Conservation (phyloP, 2,797 vertebrate species). For the Anas bernieri region DNA sequence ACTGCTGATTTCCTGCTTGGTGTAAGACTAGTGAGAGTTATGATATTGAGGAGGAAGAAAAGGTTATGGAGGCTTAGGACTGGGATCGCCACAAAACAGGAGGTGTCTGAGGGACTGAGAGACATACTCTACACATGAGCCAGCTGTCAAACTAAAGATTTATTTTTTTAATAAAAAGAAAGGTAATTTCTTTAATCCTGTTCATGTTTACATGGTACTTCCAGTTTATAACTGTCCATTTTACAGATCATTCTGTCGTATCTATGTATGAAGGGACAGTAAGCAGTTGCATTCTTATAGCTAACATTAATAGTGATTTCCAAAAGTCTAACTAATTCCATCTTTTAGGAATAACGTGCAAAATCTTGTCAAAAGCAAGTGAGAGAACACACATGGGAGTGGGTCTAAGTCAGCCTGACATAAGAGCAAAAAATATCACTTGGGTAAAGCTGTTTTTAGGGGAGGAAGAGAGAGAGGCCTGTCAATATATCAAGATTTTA, state of each 20-base stretch:
- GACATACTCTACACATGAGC: background rate
- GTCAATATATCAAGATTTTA: rapidly evolving
- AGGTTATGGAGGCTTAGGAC: background rate
- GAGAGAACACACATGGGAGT: background rate
- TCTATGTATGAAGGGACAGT: background rate
- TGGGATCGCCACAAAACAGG: background rate
- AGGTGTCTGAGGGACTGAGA: background rate
- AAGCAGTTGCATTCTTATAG: background rate
- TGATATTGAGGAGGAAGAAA: background rate
- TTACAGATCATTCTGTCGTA: background rate
- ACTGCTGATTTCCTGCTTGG: background rate
- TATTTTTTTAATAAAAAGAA: background rate
- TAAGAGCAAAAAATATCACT: background rate
- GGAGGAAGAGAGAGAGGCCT: background rate
- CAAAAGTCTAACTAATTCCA: background rate
- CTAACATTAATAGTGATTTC: background rate
- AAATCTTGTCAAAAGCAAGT: background rate
- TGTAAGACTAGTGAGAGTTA: background rate
- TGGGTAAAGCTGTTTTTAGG: background rate
- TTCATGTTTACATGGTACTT: background rate
- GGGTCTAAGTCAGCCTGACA: background rate
- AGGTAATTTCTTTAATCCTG: background rate
- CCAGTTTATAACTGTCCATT: background rate
- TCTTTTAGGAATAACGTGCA: background rate
- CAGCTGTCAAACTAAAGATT: background rate